Evolutionary conservation across 2,888 invertebrate genomes (phyloP), one percentile per base, ranked within the genome.

Genomic region (Caenorhabditis imperialis): DNA sequence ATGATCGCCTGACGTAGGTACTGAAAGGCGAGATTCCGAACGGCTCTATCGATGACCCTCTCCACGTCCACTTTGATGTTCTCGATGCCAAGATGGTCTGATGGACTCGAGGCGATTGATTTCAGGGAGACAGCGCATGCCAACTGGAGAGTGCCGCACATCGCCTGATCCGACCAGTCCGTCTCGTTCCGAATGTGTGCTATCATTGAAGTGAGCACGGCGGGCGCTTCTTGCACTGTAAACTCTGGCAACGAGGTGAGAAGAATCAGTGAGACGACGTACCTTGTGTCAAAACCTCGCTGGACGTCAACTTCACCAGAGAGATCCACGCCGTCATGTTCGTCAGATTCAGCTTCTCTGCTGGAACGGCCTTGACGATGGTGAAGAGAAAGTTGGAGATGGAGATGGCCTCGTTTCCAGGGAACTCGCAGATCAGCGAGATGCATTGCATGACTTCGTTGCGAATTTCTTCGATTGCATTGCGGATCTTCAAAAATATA

Each of bases 41-140:
- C 67, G 14, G 78, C 71, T 18, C 80, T 44, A 38, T 80, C 80
- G 18, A 80, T 65, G 5, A 80, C 58, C 40, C 65, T 30, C 38
- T 80, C 78, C 35, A 76, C 80, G 37, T 80, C 80, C 16, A 80
- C 62, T 54, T 77, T 72, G n/a, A 77, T 73, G 42, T 70, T 74
- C n/a, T 72, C 71, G 18, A 75, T 65, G 42, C 71, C 79, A 6
- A 78, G 18, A 60, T 78, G 80, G 61, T 80, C 80, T 1, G 78
- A 55, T 14, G 78, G 75, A n/a, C 70, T 69, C 14, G 74, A 47
- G 14, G 80, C 75, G 37, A 78, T 45, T 5, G 78, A 60, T 54
- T 73, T 62, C 14, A 78, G 37, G 0, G 80, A 35, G 14, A 78
- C 54, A 8, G 78, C 78, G 53, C 75, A 78, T 0, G 78, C 78